Evolutionary conservation across 2,113 vertebrate genomes (phyloP), one percentile per base, ranked within the genome.

Genomic region (Tetrax tetrax): DNA sequence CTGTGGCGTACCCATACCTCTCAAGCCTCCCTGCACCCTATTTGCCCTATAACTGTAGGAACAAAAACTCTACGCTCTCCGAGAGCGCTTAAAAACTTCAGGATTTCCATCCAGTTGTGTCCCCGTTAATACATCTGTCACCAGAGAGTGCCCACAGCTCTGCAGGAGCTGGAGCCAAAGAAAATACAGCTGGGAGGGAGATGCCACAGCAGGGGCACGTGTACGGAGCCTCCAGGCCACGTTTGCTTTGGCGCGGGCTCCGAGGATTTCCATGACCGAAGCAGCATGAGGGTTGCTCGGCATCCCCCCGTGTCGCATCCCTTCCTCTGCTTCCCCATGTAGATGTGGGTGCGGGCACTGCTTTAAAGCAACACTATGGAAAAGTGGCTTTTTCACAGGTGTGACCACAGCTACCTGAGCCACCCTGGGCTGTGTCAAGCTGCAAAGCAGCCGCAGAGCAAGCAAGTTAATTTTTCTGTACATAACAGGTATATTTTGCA

Each of bases 151-250:
- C 93, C 87, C 60, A 8, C 0, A 0, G 61, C 77, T 89, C 57
- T 0, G 5, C 43, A 43, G 69, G 74, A 84, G 13, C 38, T 17
- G 0, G 4, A 84, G 83, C 94, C 93, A 96, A 95, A 78, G 77
- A 71, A 95, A 96, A 94, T 50, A 94, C 83, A 92, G 93, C 72
- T 93, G 29, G 21, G 64, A n/a, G 43, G 48, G 45, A 68, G 81
- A 82, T 87, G 87, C 69, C 96, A 75, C 96, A 96, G 95, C 95
- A 71, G 94, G 96, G 89, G 57, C 94, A 95, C 38, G 22, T 78
- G 93, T 59, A 25, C 48, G 2, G 71, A 31, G 84, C 37, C 89
- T 91, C 83, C 69, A 51, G 83, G 48, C 77, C 79, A 29, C 35
- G 21, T 97, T 96, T 96, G 83, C 65, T 96, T 96, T 97, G 96